phyloP scores from a whole-genome alignment of 1,140 invertebrate species.

The Drosophila nasuta region DNA sequence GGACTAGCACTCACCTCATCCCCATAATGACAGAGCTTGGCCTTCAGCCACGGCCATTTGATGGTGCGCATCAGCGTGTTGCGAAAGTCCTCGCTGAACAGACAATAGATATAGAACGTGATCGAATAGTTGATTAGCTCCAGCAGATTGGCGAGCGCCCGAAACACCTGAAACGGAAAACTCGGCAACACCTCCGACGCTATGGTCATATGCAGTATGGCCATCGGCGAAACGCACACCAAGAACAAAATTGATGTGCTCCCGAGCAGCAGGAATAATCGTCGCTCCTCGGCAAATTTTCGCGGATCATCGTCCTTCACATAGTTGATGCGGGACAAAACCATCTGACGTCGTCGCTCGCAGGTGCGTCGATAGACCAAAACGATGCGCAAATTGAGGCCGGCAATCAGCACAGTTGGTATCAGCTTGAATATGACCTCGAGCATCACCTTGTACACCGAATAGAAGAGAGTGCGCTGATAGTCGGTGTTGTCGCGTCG shows the following conservation, averaged over 20 bases:
- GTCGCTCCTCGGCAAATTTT: constrained; percentile 90
- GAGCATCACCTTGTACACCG: constrained; percentile 88
- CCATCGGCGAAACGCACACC: constrained; percentile 91
- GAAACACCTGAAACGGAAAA: constrained; percentile 90
- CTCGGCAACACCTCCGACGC: constrained; percentile 87
- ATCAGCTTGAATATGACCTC: constrained; percentile 89
- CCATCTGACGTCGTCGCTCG: constrained; percentile 88
- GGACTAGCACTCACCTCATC: constrained; percentile 81
- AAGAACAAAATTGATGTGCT: constrained; percentile 91
- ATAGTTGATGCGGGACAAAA: constrained; percentile 85
- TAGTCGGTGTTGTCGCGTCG: constrained; percentile 87
- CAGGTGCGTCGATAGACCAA: constrained; percentile 89
- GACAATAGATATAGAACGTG: constrained; percentile 92
- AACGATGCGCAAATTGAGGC: constrained; percentile 90
- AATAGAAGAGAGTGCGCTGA: constrained; percentile 86
- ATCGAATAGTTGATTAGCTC: constrained; percentile 92
- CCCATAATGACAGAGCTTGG: constrained; percentile 69
- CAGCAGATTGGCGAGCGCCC: constrained; percentile 90
- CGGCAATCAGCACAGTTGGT: constrained; percentile 89
- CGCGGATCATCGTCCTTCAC: constrained; percentile 87
- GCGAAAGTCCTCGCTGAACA: constrained; percentile 91
- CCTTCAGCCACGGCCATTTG: constrained; percentile 86
- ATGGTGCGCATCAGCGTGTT: constrained; percentile 89
- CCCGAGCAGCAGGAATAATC: constrained; percentile 89
- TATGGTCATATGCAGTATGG: constrained; percentile 89